Evolutionary conservation across 2,888 invertebrate genomes (phyloP), one percentile per base, ranked within the genome.

Genomic region (Rotaria sp.): DNA sequence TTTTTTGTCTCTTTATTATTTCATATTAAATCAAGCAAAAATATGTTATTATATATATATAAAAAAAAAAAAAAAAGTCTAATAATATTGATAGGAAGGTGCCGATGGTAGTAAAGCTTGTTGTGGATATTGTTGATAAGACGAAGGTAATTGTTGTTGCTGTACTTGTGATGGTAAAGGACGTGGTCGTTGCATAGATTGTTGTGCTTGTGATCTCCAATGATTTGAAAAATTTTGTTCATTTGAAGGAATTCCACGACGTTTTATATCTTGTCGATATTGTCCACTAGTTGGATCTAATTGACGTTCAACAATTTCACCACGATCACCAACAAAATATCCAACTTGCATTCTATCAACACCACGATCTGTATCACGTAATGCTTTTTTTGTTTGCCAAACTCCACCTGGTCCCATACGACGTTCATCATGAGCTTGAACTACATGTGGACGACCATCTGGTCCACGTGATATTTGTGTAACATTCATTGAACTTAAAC

Each of bases 311-410:
- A 80, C 24, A n/a, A 80, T 80, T 80, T 45, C 45, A 21, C 80
- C 80, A 2, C 38, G 80, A 13, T 80, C 80, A n/a, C 45, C 80
- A 80, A 45, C 21, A 45, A 80, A 80, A n/a, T 80, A 80, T 45
- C 80, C 80, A 2, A 80, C 45, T 80, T 80, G 41, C 80, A 80
- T 80, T n/a, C 15, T 24, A 45, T 80, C 80, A 15, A 80, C 45
- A n/a, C 80, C 45, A 80, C 45, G 45, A 45, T 80, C 45, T 11
- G 50, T 8, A 55, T 84, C 55, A 24, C 52, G 38, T 35, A 52
- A 26, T 2, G 84, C 84, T 84, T 84, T 84, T 84, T 55, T 84
- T 30, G 84, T 84, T 84, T 55, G 84, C 84, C 84, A 84, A 30
- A 84, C 35, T 24, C 84, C 84, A 84, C 52, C 52, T 3, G 84